Evolutionary conservation across 2,113 vertebrate genomes (phyloP).

Genomic region (Campylorhamphus procurvoides): DNA sequence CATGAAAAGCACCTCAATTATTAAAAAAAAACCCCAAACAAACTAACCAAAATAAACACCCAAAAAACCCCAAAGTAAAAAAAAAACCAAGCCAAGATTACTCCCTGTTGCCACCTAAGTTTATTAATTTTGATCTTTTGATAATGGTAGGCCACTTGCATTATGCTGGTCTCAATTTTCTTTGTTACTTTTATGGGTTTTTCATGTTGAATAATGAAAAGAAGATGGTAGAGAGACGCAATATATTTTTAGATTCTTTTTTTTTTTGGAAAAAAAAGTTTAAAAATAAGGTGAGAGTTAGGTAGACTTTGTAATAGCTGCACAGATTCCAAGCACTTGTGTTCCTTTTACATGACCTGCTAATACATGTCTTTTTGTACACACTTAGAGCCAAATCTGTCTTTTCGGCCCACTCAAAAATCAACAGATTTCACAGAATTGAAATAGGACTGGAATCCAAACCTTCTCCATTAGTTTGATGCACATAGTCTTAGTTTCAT

Average conservation of each 20-base stretch:
- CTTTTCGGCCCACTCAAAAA: background rate
- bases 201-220: background rate
- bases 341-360: background rate
- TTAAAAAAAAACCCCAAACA: no score
- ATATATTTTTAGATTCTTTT: background rate
- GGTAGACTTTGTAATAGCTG: background rate
- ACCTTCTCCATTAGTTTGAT: background rate
- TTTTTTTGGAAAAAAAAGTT: rapidly evolving
- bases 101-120: background rate
- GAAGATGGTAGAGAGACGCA: background rate
- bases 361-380: background rate
- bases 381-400: background rate
- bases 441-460: background rate
- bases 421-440: background rate
- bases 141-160: background rate
- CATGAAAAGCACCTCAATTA: background rate
- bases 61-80: no score
- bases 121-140: background rate
- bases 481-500: background rate
- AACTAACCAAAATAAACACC: no score
- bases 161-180: background rate
- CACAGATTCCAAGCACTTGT: background rate
- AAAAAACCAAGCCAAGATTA: background rate
- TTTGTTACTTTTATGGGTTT: background rate
- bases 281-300: background rate